Conservation (phyloP, 2,113 vertebrate species). For the Brienomyrus longianalis region DNA sequence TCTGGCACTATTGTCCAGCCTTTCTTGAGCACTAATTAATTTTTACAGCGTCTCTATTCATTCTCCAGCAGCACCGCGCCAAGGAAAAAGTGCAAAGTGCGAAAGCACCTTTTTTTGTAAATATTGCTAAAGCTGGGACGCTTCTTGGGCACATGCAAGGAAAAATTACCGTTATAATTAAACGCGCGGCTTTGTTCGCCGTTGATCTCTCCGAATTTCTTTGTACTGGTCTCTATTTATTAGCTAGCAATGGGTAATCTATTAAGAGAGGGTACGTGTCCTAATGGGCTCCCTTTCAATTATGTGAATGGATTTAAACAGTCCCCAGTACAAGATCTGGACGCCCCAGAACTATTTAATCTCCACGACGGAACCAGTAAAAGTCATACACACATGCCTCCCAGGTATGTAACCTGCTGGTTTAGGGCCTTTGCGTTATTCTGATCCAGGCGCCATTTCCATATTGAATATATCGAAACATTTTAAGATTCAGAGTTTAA, state of each 20-base stretch:
- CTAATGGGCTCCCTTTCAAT: conserved; percentile 53
- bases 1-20: conserved; percentile 46
- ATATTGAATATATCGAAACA: not conserved
- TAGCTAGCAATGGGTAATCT: conserved; percentile 45
- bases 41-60: conserved; percentile 42
- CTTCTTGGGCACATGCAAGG: conserved; percentile 36
- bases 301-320: conserved; percentile 28
- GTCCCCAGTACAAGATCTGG: conserved; percentile 39
- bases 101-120: conserved; percentile 42
- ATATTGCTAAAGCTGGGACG: conserved; percentile 41
- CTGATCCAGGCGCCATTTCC: not conserved
- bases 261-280: conserved; percentile 46
- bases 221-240: conserved; percentile 43
- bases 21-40: conserved; percentile 39
- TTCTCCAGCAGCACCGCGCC: not conserved
- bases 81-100: conserved; percentile 23
- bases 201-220: conserved; percentile 45
- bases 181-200: conserved; percentile 48
- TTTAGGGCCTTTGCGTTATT: not conserved
- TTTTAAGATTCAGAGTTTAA: not conserved
- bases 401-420: not conserved
- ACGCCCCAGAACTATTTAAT: conserved; percentile 58
- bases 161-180: conserved; percentile 53
- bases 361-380: conserved; percentile 29
- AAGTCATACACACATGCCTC: conserved; percentile 28